Evolutionary conservation across 2,797 vertebrate genomes (phyloP), one percentile per base, ranked within the genome.

Genomic region (Helostoma temminkii): DNA sequence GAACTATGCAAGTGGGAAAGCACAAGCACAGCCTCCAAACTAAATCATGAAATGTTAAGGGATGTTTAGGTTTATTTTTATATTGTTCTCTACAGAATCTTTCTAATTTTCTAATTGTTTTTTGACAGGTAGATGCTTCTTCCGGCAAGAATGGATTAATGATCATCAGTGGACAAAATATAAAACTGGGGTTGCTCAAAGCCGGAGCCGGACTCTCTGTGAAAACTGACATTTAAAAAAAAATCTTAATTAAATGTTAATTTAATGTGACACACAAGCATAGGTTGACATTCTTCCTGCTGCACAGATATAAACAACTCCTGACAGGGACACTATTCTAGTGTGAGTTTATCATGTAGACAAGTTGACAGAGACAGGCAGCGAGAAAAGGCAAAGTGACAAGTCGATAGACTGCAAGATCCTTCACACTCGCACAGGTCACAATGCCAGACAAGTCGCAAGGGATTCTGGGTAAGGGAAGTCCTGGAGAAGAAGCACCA

Each of bases 361-460:
- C 15, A 36, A 43, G 26, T 5, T 8, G 25, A 66, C 42, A 19
- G 46, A 26, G 45, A 64, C 28, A 9, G 63, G 32, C 62, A 45
- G 36, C 4, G 9, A 3, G 34, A 41, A n/a, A 57, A 58, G 24
- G 9, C n/a, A 50, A 52, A 50, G 56, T 36, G 66, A 75, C 34
- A 61, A 32, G 48, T 53, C 5, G 45, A 60, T 19, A 46, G 63
- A 66, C 16, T 4, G 32, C 0, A 21, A 62, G 42, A 30, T 54
- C 47, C 26, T 3, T 64, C 28, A 12, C 50, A 21, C 45, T 30
- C 18, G 28, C 48, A 6, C 19, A 19, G 57, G 67, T 77, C 77
- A 71, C 59, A 1, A 93, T 92, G 91, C 74, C 81, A 26, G 82
- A 78, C 9, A 24, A 86, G 49, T 64, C 76, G 0, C 68, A 26